phyloP scores from a whole-genome alignment of 2,113 vertebrate genomes.

The Phylloscopus whistleri region DNA sequence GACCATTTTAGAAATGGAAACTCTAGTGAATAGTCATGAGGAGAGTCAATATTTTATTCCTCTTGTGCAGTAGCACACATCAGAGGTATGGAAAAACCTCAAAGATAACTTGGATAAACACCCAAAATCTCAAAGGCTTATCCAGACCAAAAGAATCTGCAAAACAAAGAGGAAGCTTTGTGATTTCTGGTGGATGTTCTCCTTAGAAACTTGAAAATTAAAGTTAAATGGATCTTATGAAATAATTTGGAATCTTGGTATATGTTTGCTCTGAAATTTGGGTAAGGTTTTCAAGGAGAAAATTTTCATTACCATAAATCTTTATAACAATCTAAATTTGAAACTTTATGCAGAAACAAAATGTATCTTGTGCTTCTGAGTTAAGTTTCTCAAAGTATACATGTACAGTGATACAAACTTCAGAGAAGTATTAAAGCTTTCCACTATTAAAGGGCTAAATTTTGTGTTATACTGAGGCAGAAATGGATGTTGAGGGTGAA shows the following conservation, averaged over 20 bases:
- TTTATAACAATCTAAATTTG: not conserved
- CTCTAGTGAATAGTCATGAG: accelerated
- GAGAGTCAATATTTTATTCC: not conserved
- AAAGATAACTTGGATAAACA: not conserved
- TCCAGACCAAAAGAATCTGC: not conserved
- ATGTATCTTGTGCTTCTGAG: not conserved
- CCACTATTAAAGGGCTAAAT: not conserved
- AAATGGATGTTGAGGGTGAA: not conserved
- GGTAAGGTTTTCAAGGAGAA: not conserved
- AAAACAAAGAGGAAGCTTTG: not conserved
- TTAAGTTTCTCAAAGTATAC: not conserved
- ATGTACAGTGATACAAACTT: not conserved
- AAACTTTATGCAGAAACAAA: not conserved
- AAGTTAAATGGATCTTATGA: not conserved
- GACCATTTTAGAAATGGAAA: not conserved
- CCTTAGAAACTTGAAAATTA: not conserved
- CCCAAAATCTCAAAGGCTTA: not conserved
- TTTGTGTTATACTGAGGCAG: not conserved
- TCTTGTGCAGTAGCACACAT: not conserved
- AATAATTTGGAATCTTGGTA: not conserved
- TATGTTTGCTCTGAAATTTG: not conserved
- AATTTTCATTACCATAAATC: accelerated
- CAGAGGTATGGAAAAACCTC: not conserved
- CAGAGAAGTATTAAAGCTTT: not conserved
- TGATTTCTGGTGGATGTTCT: not conserved